A percentile compares a stretch with the other conserved stretches of the same genome.
These are phyloP conservation scores for Pseudotriccus pelzelni DNA, from an alignment of 2,797 vertebrate species.

Conservation along the genomic window DNA sequence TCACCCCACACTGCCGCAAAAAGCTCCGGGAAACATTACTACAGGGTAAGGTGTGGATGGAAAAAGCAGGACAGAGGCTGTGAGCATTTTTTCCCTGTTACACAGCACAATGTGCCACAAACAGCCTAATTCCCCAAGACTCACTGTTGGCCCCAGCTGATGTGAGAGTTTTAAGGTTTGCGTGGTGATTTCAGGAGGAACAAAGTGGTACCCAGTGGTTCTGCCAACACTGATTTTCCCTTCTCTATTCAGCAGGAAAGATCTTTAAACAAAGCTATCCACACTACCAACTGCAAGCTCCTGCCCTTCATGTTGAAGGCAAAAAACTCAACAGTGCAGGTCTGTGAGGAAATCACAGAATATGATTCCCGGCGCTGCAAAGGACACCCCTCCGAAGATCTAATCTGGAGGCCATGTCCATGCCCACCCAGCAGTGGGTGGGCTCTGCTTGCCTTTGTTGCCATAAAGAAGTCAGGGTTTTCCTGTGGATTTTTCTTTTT, in stretches of 20 bases:
- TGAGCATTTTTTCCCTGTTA: not conserved
- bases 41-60: not conserved
- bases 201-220: not conserved
- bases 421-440: fast-evolving
- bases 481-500: not conserved
- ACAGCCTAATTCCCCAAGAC: not conserved
- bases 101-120: not conserved
- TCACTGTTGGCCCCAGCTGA: not conserved
- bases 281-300: not conserved
- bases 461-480: not conserved
- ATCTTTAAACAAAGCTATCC: not conserved
- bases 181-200: not conserved
- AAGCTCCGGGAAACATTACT: not conserved
- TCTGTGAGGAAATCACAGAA: not conserved
- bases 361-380: not conserved
- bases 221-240: not conserved
- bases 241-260: not conserved
- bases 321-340: not conserved
- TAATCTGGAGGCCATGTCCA: not conserved
- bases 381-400: not conserved
- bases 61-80: not conserved
- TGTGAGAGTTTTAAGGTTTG: not conserved
- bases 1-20: not conserved
- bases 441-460: not conserved
- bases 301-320: not conserved